Evolutionary conservation across 2,797 vertebrate genomes (phyloP), one percentile per base, ranked within the genome.

Genomic region (Numenius phaeopus): DNA sequence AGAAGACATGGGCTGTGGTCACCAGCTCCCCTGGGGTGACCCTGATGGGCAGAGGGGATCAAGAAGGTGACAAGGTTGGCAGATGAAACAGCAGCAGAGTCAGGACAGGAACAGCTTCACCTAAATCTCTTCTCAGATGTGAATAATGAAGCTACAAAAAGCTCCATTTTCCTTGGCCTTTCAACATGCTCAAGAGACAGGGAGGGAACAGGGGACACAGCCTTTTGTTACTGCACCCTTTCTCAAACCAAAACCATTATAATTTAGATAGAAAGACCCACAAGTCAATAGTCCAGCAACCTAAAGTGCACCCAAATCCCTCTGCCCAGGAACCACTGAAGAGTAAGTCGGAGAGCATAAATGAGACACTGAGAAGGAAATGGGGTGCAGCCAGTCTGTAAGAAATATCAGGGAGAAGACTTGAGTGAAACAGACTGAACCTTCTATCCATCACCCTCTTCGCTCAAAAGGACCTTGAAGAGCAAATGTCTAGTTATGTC

Each of bases 401-500:
- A 75, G 49, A 91, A 86, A 78, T 34, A 64, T 23, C 49, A 85
- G 29, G 46, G 46, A 54, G 15, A 64, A 3, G 14, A 52, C 57
- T 67, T 4, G 3, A 89, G 34, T 54, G 65, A 71, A 73, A 65
- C 2, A 5, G n/a, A 62, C 49, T 40, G 27, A 79, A 94, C n/a
- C 37, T 87, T 94, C 55, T 57, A 58, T 47, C 15, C 21, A 86
- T 95, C 70, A 64, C n/a, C 21, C 24, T 85, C 65, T 86, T 58
- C 7, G 32, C 49, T 71, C 44, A 76, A 87, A 86, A 91, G 78
- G 79, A 76, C 90, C 72, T 87, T 32, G 59, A 97, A 96, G 67
- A 95, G 71, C 47, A 94, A 83, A 64, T 89, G 50, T 87, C 94
- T 76, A 84, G 76, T 81, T 92, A 62, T 54, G 44, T 83, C 95